Base-by-base conservation (phyloP, 1,140 invertebrate genomes). In the Calliopsis andreniformis region DNA sequence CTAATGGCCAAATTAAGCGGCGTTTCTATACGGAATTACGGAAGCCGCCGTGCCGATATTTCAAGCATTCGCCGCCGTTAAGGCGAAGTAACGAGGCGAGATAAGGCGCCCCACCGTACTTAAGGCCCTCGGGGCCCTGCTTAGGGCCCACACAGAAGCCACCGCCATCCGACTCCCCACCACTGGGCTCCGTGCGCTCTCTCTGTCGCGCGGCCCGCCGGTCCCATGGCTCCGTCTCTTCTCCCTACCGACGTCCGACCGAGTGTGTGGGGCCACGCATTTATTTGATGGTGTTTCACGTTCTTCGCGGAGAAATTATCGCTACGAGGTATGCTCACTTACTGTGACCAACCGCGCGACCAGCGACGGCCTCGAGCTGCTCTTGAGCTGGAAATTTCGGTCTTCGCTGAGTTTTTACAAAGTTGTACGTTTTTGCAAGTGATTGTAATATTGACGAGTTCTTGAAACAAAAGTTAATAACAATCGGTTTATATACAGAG, bases 61-160 rank as follows among this genome's bases (percentile, higher is more conserved):
- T 90, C 87, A 89, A 88, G 88, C 85, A 88, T 89, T 89, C 83
- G 79, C 86, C 75, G 88, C 87, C 87, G 86, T 89, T 90, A 89
- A 89, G 84, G 71, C 82, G 80, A 87, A 88, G 86, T 88, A 89
- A 89, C 86, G 86, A 89, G 85, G 84, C 84, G 87, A 89, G 88
- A 89, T 89, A 89, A 89, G 88, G 80, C 77, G 71, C 77, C 78
- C 79, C 79, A 47, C 62, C 76, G 75, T 84, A 82, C 79, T 84
- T 84, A 84, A 83, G 79, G 69, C 58, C 66, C 77, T 62, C 43
- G 30, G 59, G 77, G 80, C 71, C 67, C 71, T 63, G 69, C 78
- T 84, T 76, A 84, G 71, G 79, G 83, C 83, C 83, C 83, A 85
- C 83, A 85, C 82, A 84, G 78, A 59, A 84, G 82, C 81, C 32